These are phyloP conservation scores for Hyposoter dolosus DNA, from an alignment of 2,888 invertebrate species.

Conservation along the genomic window DNA sequence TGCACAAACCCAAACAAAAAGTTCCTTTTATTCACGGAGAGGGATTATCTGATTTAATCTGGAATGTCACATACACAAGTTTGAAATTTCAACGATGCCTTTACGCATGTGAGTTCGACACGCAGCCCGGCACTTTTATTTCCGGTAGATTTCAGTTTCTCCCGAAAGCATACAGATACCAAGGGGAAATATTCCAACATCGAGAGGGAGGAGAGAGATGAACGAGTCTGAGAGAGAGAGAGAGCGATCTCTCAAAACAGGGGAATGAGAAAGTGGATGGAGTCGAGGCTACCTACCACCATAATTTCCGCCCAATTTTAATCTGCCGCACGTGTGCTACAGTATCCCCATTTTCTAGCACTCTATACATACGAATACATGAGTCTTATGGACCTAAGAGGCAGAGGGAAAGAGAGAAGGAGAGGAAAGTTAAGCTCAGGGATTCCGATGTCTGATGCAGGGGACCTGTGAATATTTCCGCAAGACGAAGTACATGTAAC, in stretches of 20 bases:
- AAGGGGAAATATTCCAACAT: constrained; percentile 12
- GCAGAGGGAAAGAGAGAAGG: neutral
- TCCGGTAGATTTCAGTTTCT: constrained; percentile 64
- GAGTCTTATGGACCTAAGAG: constrained; percentile 22
- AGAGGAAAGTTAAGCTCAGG: neutral
- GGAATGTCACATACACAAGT: constrained; percentile 14
- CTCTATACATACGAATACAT: constrained; percentile 2
- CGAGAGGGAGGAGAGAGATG: neutral
- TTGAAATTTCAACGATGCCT: constrained; percentile 28
- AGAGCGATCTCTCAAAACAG: neutral
- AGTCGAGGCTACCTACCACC: constrained; percentile 69
- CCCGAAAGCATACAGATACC: constrained; percentile 18
- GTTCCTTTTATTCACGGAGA: neutral
- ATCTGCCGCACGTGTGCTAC: constrained; percentile 75
- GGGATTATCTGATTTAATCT: neutral
- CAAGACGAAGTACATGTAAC: constrained; percentile 28
- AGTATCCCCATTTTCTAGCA: constrained; percentile 24
- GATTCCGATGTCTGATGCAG: constrained; percentile 36
- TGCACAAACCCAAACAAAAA: neutral
- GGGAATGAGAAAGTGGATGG: constrained; percentile 42
- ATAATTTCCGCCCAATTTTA: constrained; percentile 76
- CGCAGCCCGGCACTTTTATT: constrained; percentile 63
- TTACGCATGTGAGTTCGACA: constrained; percentile 20
- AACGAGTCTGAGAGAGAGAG: neutral
- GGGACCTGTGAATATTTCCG: constrained; percentile 55